These are phyloP conservation scores for Drosophila diplacantha DNA, from an alignment of 2,888 invertebrate genomes.

Conservation along the genomic window DNA sequence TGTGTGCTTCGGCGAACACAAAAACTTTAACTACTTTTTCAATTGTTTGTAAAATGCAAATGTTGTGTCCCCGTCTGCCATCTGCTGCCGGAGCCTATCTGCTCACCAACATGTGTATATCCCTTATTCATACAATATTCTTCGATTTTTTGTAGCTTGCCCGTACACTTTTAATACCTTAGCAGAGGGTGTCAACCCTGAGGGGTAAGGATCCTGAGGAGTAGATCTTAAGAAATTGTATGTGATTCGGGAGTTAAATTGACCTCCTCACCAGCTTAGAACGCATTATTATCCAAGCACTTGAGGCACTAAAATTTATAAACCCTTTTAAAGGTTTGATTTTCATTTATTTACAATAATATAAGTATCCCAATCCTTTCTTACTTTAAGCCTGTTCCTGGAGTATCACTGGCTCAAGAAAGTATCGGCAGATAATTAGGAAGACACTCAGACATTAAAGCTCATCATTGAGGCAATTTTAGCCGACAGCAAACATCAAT, in stretches of 20 bases:
- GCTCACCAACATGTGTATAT: constrained; percentile 33
- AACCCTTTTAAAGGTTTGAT: no score
- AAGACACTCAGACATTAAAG: constrained; percentile 21
- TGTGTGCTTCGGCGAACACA: constrained; percentile 43
- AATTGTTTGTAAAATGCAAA: constrained; percentile 72
- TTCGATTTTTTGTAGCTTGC: constrained; percentile 24
- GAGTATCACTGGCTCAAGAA: background rate
- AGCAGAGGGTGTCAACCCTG: no score
- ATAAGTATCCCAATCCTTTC: background rate
- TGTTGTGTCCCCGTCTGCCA: constrained; percentile 51
- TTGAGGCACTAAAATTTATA: no score
- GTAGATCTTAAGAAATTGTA: background rate
- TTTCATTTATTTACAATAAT: no score
- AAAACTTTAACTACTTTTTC: constrained; percentile 72
- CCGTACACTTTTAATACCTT: background rate
- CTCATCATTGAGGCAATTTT: constrained; percentile 28
- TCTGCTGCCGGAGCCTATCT: constrained; percentile 8
- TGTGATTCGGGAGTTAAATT: background rate
- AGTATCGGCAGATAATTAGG: constrained; percentile 11
- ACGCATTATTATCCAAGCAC: no score
- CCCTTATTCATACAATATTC: constrained; percentile 65
- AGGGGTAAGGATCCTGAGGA: background rate
- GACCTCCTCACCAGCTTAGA: background rate
- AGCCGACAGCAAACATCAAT: constrained; percentile 53
- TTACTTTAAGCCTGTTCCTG: constrained; percentile 49